A percentile compares a stretch with the other conserved stretches of the same genome.
phyloP scores from a whole-genome alignment of 1,140 invertebrate species.

The Pectinophora gossypiella region DNA sequence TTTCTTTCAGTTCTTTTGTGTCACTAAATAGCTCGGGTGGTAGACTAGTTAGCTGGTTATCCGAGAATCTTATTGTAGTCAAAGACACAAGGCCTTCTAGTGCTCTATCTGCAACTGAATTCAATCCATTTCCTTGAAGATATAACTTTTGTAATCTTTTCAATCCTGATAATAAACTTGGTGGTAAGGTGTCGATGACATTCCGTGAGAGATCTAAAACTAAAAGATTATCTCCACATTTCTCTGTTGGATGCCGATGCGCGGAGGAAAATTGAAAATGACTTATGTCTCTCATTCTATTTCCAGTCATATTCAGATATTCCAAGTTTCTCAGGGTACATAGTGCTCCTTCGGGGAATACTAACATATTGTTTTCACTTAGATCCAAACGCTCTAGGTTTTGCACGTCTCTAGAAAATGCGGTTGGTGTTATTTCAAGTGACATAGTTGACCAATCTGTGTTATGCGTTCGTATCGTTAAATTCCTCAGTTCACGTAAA shows the following conservation, averaged over 20 bases:
- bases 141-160: conserved; percentile 79
- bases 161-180: conserved; percentile 84
- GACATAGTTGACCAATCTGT: conserved; percentile 91
- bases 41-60: conserved; percentile 88
- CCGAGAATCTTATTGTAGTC: conserved; percentile 85
- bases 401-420: conserved; percentile 84
- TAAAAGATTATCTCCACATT: conserved; percentile 84
- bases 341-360: conserved; percentile 87
- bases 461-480: conserved; percentile 92
- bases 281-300: conserved; percentile 85
- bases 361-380: conserved; percentile 91
- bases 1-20: conserved; percentile 86
- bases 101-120: conserved; percentile 86
- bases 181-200: conserved; percentile 86
- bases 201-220: conserved; percentile 89
- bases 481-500: conserved; percentile 86
- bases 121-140: conserved; percentile 82
- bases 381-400: conserved; percentile 88
- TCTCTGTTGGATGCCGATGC: conserved; percentile 76
- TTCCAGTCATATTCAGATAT: conserved; percentile 87
- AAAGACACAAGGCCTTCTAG: conserved; percentile 87
- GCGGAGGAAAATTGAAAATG: conserved; percentile 84
- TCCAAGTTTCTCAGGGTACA: conserved; percentile 87
- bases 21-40: conserved; percentile 90
- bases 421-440: conserved; percentile 84